These are phyloP conservation scores for Drosophila insularis DNA, from an alignment of 1,140 invertebrate species.

Conservation along the genomic window DNA sequence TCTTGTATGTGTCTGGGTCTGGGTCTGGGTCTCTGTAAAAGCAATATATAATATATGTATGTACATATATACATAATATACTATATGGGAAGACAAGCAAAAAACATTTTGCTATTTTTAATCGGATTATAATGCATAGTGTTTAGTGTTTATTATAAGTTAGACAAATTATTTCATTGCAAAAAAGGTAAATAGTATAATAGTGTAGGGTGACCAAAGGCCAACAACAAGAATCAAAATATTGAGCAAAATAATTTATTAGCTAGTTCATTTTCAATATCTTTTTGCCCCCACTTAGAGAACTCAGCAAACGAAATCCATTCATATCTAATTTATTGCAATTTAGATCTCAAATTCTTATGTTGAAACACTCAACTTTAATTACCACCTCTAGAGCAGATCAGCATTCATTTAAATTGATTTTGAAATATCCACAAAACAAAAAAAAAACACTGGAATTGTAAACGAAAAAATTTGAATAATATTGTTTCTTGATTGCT, in stretches of 20 bases:
- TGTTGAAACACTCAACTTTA: constrained; percentile 9
- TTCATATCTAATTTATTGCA: constrained; percentile 38
- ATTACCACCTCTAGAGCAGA: background rate
- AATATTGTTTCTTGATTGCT: background rate
- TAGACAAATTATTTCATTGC: constrained; percentile 55
- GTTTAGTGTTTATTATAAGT: constrained; percentile 71
- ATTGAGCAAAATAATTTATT: constrained; percentile 7
- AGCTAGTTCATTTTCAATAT: background rate
- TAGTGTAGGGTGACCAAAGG: constrained; percentile 50
- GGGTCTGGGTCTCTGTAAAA: constrained; percentile 26
- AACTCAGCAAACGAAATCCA: constrained; percentile 5
- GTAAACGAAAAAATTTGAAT: background rate
- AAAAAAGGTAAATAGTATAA: constrained; percentile 37
- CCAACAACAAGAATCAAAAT: background rate
- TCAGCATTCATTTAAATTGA: background rate
- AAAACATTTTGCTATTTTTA: constrained; percentile 70
- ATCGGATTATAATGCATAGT: constrained; percentile 75
- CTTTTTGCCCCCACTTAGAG: background rate
- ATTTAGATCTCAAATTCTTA: constrained; percentile 9
- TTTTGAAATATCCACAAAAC: background rate
- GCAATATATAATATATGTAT: constrained; percentile 6
- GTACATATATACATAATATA: no score
- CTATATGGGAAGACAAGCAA: constrained; percentile 38
- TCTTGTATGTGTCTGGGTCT: constrained; percentile 14
- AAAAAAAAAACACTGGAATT: no score